These are phyloP conservation scores for Tiliacea citrago DNA, from an alignment of 2,888 invertebrate genomes.

Conservation along the genomic window DNA sequence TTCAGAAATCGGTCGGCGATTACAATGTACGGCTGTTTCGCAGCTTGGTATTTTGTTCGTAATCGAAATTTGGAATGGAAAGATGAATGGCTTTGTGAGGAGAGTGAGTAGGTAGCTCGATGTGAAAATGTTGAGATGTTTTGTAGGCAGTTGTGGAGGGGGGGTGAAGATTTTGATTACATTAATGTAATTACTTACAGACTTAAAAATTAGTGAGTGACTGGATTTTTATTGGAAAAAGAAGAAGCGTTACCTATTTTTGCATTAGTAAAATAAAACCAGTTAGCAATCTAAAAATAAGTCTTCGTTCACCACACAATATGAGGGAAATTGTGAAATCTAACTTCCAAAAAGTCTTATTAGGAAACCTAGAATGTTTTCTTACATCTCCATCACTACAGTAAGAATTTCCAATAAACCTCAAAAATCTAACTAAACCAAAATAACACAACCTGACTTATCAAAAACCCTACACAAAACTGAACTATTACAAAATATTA, in stretches of 20 bases:
- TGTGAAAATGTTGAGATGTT: conserved; percentile 20
- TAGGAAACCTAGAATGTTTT: not conserved
- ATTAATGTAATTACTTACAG: not conserved
- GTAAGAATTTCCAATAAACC: not conserved
- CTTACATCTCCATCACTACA: not conserved
- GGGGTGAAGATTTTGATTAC: conserved; percentile 14
- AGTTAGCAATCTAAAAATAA: not conserved
- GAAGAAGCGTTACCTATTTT: not conserved
- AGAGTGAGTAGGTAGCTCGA: conserved; percentile 13
- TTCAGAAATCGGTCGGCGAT: conserved; percentile 67
- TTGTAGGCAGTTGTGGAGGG: not conserved
- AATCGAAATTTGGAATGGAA: conserved; percentile 68
- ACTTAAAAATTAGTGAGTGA: not conserved
- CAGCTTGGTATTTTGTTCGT: conserved; percentile 66
- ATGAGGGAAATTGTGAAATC: not conserved
- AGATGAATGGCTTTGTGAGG: conserved; percentile 64
- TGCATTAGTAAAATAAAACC: not conserved
- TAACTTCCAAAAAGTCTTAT: not conserved
- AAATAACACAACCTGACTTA: conserved; percentile 26
- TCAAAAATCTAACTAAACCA: not conserved
- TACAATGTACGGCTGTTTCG: conserved; percentile 72
- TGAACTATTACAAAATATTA: conserved; percentile 53
- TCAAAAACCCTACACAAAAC: conserved; percentile 7
- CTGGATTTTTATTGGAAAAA: not conserved
- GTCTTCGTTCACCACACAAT: not conserved